A percentile compares a stretch with the other conserved stretches of the same genome.
Evolutionary conservation across 30 jellyfish, hydroid and myxozoan genomes (phyloP).

Genomic region (Hydra vulgaris): DNA sequence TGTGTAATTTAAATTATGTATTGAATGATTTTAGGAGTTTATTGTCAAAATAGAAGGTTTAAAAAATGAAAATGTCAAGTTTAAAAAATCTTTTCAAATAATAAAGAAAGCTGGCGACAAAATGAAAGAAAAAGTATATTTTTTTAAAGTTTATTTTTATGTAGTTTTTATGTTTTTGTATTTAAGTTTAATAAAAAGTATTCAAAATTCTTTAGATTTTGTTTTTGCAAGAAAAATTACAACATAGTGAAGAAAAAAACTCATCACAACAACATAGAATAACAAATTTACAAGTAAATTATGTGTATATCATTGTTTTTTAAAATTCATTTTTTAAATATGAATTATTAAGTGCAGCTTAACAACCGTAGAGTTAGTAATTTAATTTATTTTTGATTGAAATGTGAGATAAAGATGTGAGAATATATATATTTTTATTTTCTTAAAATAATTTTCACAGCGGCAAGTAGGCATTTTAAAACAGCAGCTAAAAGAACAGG

Average conservation of each 20-base stretch:
- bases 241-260: slow-evolving; percentile 43
- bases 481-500: slow-evolving; percentile 36
- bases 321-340: neutral
- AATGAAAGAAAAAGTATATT: slow-evolving; percentile 39
- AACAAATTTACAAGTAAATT: slow-evolving; percentile 47
- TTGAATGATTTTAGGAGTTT: neutral
- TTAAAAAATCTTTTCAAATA: slow-evolving; percentile 42
- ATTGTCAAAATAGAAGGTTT: slow-evolving; percentile 6
- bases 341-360: too few species aligned
- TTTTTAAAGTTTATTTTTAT: too few species aligned
- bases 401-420: neutral
- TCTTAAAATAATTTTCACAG: neutral
- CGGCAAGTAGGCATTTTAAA: slow-evolving; percentile 46
- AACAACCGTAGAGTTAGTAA: too few species aligned
- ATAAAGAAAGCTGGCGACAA: slow-evolving; percentile 61
- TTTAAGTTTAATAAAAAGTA: too few species aligned
- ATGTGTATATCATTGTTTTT: neutral
- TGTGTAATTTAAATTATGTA: neutral
- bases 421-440: too few species aligned
- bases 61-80: slow-evolving; percentile 43
- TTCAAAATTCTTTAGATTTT: slow-evolving; percentile 24
- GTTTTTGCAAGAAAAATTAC: slow-evolving; percentile 28
- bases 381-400: too few species aligned
- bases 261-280: slow-evolving; percentile 38
- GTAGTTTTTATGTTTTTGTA: too few species aligned